A percentile compares a stretch with the other conserved stretches of the same genome.
These are phyloP conservation scores for Phalacrocorax pelagicus DNA, from an alignment of 2,113 vertebrate species.

Conservation along the genomic window DNA sequence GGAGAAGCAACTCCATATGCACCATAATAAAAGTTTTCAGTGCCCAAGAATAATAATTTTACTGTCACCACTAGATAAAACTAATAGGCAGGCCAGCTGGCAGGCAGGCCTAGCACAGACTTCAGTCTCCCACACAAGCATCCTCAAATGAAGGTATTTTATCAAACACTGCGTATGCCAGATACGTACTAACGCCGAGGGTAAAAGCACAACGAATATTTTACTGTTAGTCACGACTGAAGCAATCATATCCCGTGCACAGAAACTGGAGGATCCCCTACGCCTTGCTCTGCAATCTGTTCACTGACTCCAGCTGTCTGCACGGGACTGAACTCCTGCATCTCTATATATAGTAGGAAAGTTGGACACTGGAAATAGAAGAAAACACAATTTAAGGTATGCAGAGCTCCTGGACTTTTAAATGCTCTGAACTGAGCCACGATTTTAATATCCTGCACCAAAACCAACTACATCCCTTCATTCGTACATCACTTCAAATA, in stretches of 20 bases:
- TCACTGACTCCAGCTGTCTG: not conserved
- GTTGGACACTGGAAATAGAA: not conserved
- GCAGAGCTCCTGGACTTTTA: not conserved
- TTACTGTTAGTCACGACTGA: not conserved
- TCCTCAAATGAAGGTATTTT: not conserved
- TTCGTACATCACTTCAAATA: not conserved
- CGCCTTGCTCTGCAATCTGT: accelerated
- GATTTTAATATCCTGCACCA: not conserved
- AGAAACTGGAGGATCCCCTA: not conserved
- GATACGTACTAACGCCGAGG: not conserved
- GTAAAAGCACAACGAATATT: not conserved
- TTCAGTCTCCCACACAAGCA: not conserved
- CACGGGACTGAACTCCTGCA: not conserved
- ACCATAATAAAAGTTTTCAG: not conserved
- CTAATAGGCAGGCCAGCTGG: not conserved
- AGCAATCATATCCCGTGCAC: not conserved
- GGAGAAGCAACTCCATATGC: not conserved
- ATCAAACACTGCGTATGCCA: not conserved
- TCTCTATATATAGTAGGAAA: not conserved
- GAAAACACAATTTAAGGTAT: not conserved
- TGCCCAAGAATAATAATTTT: not conserved
- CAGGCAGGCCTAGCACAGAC: not conserved
- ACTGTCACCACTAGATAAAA: not conserved
- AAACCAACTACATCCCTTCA: not conserved
- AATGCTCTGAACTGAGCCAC: not conserved